Evolutionary conservation across 1,140 invertebrate genomes (phyloP).

Genomic region (Sycobia sp.): DNA sequence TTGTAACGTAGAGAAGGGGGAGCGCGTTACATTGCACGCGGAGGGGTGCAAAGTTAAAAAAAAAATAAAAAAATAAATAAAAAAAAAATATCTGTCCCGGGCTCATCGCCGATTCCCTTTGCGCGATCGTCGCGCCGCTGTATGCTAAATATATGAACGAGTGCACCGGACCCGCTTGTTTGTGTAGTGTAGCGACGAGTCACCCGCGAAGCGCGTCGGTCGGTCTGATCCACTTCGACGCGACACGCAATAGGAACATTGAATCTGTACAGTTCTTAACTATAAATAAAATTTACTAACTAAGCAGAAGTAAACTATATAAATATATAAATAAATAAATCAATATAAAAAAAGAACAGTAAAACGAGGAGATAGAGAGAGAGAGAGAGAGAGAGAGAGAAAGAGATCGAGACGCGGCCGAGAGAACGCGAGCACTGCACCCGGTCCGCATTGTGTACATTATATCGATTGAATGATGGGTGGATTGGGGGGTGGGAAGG

Average conservation of each 20-base stretch:
- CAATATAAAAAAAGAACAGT: constrained; percentile 43
- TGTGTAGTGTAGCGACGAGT: too few relatives aligned
- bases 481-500: too few relatives aligned
- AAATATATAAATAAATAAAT: constrained; percentile 49
- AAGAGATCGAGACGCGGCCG: background rate
- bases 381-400: too few relatives aligned
- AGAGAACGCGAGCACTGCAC: constrained; percentile 28
- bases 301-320: constrained; percentile 58
- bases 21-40: too few relatives aligned
- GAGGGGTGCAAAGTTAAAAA: too few relatives aligned
- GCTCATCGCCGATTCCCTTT: background rate
- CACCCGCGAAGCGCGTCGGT: too few relatives aligned
- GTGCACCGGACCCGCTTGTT: too few relatives aligned
- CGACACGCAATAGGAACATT: constrained; percentile 61
- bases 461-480: too few relatives aligned
- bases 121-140: background rate
- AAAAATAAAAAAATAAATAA: too few relatives aligned
- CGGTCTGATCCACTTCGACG: constrained; percentile 36
- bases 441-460: constrained; percentile 50
- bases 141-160: too few relatives aligned
- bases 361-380: background rate
- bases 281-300: constrained; percentile 61
- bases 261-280: constrained; percentile 63
- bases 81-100: too few relatives aligned
- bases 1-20: too few relatives aligned